phyloP scores from a whole-genome alignment of 2,888 invertebrate genomes.

The Mayetiola destructor region DNA sequence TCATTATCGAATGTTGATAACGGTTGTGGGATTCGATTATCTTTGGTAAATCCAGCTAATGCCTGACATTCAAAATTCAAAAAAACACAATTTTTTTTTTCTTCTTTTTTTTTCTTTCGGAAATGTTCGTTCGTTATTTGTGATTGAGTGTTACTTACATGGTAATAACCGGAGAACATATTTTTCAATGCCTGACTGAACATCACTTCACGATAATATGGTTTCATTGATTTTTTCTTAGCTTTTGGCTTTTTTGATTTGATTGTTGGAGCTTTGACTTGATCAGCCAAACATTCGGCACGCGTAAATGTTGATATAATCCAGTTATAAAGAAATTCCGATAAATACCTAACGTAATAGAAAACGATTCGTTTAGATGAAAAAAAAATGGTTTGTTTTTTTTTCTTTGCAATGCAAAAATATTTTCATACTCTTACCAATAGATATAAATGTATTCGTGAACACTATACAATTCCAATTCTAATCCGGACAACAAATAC shows the following conservation, averaged over 20 bases:
- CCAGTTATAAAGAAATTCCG: constrained; percentile 91
- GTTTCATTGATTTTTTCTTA: constrained; percentile 55
- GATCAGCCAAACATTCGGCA: constrained; percentile 49
- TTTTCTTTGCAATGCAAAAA: not conserved
- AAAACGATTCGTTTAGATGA: not conserved
- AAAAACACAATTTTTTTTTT: constrained; percentile 16
- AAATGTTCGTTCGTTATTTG: not conserved
- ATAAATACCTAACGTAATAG: constrained; percentile 54
- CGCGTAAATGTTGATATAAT: constrained; percentile 77
- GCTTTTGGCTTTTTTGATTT: constrained; percentile 36
- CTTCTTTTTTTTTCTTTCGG: not conserved
- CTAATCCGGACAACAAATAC: constrained; percentile 85
- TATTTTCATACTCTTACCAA: constrained; percentile 44
- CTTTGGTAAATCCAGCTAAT: constrained; percentile 75
- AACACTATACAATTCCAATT: constrained; percentile 85
- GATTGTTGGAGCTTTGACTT: constrained; percentile 20
- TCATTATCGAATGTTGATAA: constrained; percentile 84
- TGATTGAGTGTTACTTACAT: constrained; percentile 40
- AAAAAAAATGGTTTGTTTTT: not conserved
- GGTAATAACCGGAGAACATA: constrained; percentile 90
- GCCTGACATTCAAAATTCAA: constrained; percentile 42
- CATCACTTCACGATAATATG: constrained; percentile 71
- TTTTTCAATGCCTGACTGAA: constrained; percentile 83
- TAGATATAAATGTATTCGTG: constrained; percentile 95
- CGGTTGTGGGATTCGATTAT: constrained; percentile 73